These are phyloP conservation scores for Naja naja DNA, from an alignment of 2,113 vertebrate genomes.

Conservation along the genomic window DNA sequence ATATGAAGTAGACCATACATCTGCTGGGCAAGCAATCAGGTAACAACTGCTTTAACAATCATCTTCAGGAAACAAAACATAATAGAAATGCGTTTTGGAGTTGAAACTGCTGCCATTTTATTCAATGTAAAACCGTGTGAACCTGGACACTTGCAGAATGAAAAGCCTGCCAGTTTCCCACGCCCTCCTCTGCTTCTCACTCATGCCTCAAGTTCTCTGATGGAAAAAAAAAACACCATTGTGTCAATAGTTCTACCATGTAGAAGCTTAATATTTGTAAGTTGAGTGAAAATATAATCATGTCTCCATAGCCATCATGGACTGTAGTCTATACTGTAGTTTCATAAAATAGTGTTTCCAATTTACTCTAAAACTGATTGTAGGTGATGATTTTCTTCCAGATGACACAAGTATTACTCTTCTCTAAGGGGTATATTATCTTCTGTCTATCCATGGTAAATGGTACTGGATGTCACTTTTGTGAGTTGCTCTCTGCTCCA, in stretches of 20 bases:
- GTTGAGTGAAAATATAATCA: not conserved
- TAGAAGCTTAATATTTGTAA: not conserved
- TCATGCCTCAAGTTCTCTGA: not conserved
- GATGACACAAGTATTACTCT: not conserved
- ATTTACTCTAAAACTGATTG: not conserved
- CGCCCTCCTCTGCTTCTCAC: not conserved
- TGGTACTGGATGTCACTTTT: not conserved
- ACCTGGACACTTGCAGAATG: not conserved
- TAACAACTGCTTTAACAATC: slow-evolving; percentile 59
- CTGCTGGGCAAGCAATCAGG: slow-evolving; percentile 82
- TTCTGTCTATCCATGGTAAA: not conserved
- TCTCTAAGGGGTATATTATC: not conserved
- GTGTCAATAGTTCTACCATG: not conserved
- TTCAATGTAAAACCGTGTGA: not conserved
- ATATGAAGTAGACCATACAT: slow-evolving; percentile 84
- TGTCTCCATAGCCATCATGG: not conserved
- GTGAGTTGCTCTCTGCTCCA: not conserved
- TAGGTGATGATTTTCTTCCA: not conserved
- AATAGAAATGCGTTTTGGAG: not conserved
- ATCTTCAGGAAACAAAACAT: not conserved
- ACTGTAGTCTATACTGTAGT: not conserved
- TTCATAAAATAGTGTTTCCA: not conserved
- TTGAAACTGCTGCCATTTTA: not conserved
- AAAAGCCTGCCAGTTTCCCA: not conserved
- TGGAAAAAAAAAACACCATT: not conserved